Base-by-base conservation (phyloP, 2,888 invertebrate genomes). In the Ceriagrion tenellum region DNA sequence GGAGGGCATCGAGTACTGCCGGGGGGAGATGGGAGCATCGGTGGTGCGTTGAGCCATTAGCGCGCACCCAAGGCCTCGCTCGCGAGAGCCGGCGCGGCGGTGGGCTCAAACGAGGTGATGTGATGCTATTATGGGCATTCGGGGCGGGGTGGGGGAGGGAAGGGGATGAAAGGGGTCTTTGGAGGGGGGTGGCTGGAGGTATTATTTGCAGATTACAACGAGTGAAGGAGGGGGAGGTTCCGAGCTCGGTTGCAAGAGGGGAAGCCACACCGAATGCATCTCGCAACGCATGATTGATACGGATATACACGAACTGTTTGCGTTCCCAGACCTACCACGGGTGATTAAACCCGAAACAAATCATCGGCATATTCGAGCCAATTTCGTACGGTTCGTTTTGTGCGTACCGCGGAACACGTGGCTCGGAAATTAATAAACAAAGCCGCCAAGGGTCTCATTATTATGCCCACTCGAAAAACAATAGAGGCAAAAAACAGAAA, bases 151-250 rank as follows among this genome's bases (percentile, higher is more conserved):
- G 8, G 47, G 47, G 47, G 47, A 4, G 47, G 47, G n/a, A n/a
- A n/a, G n/a, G n/a, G n/a, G n/a, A n/a, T n/a, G n/a, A n/a, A n/a
- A n/a, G n/a, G n/a, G n/a, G n/a, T n/a, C n/a, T n/a, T n/a, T n/a
- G n/a, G n/a, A n/a, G 47, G 8, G 47, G 47, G 47, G 47, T 47
- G 47, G 47, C 4, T 2, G 8, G 8, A 16, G 81, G 35, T 81
- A 81, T 81, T 81, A 81, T 81, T 81, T 81, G 81, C 81, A 35
- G 81, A 81, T 81, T 81, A 81, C 35, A 35, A 13, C 81, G 35
- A 81, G 88, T 16, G 35, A 35, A 47, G 88, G 88, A 88, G 35
- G 88, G 55, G 18, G 26, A 16, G 47, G 55, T 47, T 4, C 18
- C 30, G 35, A n/a, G 47, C 2, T 47, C 47, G 2, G 81, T 30